Conservation (phyloP, 2,888 invertebrate species). For the Lasioglossum villosulum region DNA sequence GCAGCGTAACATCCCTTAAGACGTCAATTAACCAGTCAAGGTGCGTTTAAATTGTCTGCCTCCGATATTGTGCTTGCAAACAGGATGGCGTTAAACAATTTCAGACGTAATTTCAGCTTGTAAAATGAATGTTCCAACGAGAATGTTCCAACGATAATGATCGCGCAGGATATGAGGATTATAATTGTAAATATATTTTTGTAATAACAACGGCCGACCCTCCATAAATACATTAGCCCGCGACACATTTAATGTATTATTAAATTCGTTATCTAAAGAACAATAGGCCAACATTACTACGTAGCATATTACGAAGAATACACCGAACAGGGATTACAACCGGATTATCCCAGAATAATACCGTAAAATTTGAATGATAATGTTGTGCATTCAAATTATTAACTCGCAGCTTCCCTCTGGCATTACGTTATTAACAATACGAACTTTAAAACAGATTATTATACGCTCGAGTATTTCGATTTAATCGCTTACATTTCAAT, state of each 20-base stretch:
- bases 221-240: not conserved
- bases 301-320: conserved; percentile 4
- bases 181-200: not conserved
- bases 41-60: conserved; percentile 41
- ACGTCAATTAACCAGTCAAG: conserved; percentile 57
- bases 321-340: conserved; percentile 13
- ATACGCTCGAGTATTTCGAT: not conserved
- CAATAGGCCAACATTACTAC: not conserved
- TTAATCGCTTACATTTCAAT: not conserved
- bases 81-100: conserved; percentile 4
- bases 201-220: too few relatives aligned
- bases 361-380: conserved; percentile 8
- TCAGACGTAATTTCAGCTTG: too few relatives aligned
- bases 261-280: conserved; percentile 29
- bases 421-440: not conserved
- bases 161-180: not conserved
- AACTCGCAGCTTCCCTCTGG: not conserved
- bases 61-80: not conserved
- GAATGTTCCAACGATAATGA: not conserved
- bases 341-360: conserved; percentile 28
- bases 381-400: conserved; percentile 1
- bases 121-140: not conserved
- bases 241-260: not conserved
- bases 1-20: conserved; percentile 31
- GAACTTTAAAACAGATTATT: not conserved